Base-by-base conservation (phyloP, 2,113 vertebrate genomes). In the Labeo catla region DNA sequence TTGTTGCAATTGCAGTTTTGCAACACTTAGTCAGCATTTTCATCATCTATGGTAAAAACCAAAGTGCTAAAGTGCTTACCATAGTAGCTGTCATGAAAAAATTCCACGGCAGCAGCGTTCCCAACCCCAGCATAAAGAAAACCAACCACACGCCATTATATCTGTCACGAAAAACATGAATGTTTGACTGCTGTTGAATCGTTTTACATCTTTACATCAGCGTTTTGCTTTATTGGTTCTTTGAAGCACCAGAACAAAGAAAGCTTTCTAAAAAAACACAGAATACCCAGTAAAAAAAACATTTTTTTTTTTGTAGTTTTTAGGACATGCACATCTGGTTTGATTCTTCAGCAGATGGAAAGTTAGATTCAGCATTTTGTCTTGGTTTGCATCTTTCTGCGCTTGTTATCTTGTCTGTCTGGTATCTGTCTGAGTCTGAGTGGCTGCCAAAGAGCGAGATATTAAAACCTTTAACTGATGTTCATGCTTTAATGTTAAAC, bases 21-120 rank as follows among this genome's bases (percentile, higher is more conserved):
- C 15, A 36, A 4, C 21, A 49, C 9, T 36, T 63, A 6, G 28
- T 19, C 21, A 63, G n/a, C 43, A 78, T 45, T 12, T 86, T 21
- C 5, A 13, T 6, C 16, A 7, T 34, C 2, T 28, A 21, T 19
- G 15, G 23, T 13, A 3, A 39, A 78, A 78, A 57, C 34, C 8
- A 78, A 36, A 72, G 34, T 4, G 6, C 3, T 39, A 10, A 72
- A 70, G 36, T 70, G 8, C 92, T 93, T 92, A 99, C 98, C 96
- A 90, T 21, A 2, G 95, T 94, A 52, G 97, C 97, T 0, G 96
- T 98, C 93, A 98, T 96, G 93, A 99, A 98, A 93, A 99, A 98
- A 91, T 97, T 99, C 98, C 98, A 99, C n/a, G 98, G 98, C 83
- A 99, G 93, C 82, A 99, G 92, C 0, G 96, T 96, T 84, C 96